Conservation (phyloP, 37 sponge, comb jelly and placozoan genomes). For the Beroe forskalii region DNA sequence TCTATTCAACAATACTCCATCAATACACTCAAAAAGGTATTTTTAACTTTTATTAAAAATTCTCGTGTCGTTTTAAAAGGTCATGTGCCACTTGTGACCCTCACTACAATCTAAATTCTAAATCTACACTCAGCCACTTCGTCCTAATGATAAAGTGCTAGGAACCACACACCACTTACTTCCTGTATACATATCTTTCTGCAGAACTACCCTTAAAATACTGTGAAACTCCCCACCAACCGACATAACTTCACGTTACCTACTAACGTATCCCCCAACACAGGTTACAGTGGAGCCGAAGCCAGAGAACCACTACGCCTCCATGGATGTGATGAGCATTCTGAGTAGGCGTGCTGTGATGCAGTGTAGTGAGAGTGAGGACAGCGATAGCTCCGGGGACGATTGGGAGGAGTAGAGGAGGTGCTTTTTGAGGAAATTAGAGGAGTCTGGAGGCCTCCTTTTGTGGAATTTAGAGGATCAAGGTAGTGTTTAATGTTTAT, state of each 20-base stretch:
- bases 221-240: too few species aligned
- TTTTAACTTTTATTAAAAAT: too few species aligned
- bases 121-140: too few species aligned
- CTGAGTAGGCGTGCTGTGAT: conserved; percentile 30
- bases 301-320: conserved; percentile 59
- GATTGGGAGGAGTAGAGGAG: conserved; percentile 35
- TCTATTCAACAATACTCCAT: conserved; percentile 26
- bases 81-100: too few species aligned
- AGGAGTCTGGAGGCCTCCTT: not conserved
- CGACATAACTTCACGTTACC: not conserved
- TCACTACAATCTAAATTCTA: too few species aligned
- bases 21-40: conserved; percentile 57
- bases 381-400: not conserved
- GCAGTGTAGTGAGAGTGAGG: conserved; percentile 41
- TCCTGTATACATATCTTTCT: too few species aligned
- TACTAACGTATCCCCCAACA: not conserved
- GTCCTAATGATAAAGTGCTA: too few species aligned
- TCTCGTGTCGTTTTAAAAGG: too few species aligned
- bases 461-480: too few species aligned
- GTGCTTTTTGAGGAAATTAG: not conserved
- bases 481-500: too few species aligned
- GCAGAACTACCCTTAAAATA: too few species aligned
- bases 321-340: conserved; percentile 56
- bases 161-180: too few species aligned
- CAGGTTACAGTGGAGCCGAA: conserved; percentile 18